phyloP scores from a whole-genome alignment of 1,140 invertebrate genomes.

The Scaptomyza hsui region DNA sequence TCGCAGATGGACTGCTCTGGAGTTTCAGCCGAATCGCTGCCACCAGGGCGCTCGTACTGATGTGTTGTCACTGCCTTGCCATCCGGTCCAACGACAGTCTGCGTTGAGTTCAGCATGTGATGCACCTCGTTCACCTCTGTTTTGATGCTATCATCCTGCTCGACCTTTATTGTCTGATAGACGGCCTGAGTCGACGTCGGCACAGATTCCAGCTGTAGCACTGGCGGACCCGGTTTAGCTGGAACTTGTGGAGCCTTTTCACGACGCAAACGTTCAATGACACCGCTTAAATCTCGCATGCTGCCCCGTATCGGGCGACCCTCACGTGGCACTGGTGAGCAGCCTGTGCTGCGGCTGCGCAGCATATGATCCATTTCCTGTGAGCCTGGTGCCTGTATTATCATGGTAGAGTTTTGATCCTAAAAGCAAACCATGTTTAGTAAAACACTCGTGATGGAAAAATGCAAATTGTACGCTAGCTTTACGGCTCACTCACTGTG shows the following conservation, averaged over 20 bases:
- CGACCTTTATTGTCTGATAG: constrained; percentile 74
- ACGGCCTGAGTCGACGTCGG: constrained; percentile 70
- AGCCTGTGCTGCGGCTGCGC: constrained; percentile 66
- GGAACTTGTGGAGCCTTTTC: constrained; percentile 50
- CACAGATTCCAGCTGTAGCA: constrained; percentile 68
- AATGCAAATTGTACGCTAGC: constrained; percentile 21
- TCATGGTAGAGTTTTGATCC: constrained; percentile 73
- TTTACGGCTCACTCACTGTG: constrained; percentile 85
- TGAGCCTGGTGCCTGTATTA: constrained; percentile 52
- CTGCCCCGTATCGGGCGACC: constrained; percentile 52
- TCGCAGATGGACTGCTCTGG: constrained; percentile 64
- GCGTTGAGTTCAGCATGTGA: constrained; percentile 75
- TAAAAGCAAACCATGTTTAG: constrained; percentile 5
- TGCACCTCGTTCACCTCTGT: constrained; percentile 77
- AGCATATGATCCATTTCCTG: constrained; percentile 66
- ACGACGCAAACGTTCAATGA: constrained; percentile 73
- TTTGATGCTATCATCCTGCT: constrained; percentile 69
- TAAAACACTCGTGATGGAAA: background rate
- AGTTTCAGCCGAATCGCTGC: constrained; percentile 60
- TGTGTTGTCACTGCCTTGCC: constrained; percentile 85
- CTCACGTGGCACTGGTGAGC: constrained; percentile 66
- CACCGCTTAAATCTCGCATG: constrained; percentile 70
- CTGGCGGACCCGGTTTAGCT: constrained; percentile 27
- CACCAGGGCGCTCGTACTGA: constrained; percentile 73
- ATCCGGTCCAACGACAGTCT: constrained; percentile 86